phyloP scores from a whole-genome alignment of 2,888 invertebrate genomes.

The Acronicta leporina region DNA sequence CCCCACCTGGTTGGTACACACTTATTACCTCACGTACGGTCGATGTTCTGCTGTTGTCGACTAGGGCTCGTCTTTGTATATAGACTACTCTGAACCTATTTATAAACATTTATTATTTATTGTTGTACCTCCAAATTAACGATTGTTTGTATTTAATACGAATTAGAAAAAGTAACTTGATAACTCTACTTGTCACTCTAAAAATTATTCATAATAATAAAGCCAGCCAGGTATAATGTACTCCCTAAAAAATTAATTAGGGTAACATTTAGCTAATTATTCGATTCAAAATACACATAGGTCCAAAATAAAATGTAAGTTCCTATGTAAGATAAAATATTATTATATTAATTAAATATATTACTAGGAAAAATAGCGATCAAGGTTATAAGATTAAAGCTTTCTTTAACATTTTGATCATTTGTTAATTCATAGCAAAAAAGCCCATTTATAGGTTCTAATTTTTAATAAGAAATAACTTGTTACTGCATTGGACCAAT shows the following conservation, averaged over 20 bases:
- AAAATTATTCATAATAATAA: not conserved
- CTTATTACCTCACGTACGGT: not conserved
- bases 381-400: too few relatives aligned
- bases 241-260: not conserved
- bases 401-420: too few relatives aligned
- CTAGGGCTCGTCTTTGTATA: not conserved
- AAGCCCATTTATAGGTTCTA: too few relatives aligned
- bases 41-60: not conserved
- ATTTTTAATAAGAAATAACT: too few relatives aligned
- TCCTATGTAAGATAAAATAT: too few relatives aligned
- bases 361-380: too few relatives aligned
- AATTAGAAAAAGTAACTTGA: not conserved
- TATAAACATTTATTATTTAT: not conserved
- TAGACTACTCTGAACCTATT: not conserved
- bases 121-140: not conserved
- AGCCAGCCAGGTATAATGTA: not conserved
- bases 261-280: not conserved
- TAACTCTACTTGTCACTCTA: too few relatives aligned
- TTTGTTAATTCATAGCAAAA: too few relatives aligned
- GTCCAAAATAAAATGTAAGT: too few relatives aligned
- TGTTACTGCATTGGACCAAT: too few relatives aligned
- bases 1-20: slow-evolving; percentile 87
- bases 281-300: too few relatives aligned
- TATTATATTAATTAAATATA: too few relatives aligned
- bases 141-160: not conserved